Conservation (phyloP, 1,140 invertebrate genomes). For the Oncopeltus fasciatus region DNA sequence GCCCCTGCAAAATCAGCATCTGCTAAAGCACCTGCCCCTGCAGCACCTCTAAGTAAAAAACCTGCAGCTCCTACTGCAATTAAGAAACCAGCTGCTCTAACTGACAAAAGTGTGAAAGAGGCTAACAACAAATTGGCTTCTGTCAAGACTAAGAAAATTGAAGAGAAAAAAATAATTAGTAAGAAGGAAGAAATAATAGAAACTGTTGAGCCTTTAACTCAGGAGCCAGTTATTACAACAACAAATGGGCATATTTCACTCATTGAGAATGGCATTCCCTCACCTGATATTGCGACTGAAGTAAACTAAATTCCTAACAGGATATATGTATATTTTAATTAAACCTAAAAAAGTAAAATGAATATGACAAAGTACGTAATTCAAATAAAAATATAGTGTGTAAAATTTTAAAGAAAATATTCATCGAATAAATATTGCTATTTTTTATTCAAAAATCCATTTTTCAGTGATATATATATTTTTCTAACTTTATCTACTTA, state of each 20-base stretch:
- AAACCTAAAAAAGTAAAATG: no score
- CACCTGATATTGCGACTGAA: neutral
- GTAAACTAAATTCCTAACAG: neutral
- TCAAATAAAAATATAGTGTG: no score
- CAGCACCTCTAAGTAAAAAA: conserved; percentile 12
- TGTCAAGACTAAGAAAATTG: conserved; percentile 7
- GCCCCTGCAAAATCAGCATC: neutral
- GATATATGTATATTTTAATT: no score
- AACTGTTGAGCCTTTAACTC: neutral
- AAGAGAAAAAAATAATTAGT: neutral
- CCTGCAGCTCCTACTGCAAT: conserved; percentile 3
- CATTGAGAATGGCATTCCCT: conserved; percentile 13
- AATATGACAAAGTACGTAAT: no score
- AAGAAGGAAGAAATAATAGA: conserved; percentile 8
- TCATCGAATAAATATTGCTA: no score
- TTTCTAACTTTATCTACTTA: no score
- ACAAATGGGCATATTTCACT: conserved; percentile 18
- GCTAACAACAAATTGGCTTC: conserved; percentile 9
- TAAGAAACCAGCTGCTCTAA: conserved; percentile 11
- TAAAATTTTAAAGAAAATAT: no score
- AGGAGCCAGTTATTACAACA: conserved; percentile 17
- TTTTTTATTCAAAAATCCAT: no score
- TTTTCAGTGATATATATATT: no score
- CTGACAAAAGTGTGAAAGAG: conserved; percentile 17
- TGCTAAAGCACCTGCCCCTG: neutral